Evolutionary conservation across 2,888 invertebrate species (phyloP).

Genomic region (Spodoptera exigua): DNA sequence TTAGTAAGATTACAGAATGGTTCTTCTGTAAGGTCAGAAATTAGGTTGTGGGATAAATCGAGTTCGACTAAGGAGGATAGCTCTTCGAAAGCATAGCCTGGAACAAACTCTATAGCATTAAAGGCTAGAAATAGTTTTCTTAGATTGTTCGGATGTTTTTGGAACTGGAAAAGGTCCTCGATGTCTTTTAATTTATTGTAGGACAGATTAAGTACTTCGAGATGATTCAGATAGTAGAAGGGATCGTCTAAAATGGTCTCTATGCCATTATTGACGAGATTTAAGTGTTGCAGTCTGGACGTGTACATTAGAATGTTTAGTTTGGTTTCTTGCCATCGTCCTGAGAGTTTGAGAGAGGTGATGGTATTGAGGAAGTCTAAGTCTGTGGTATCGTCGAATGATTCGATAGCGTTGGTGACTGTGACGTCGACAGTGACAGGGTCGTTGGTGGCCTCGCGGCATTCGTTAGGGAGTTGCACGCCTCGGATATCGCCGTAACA

Average conservation of each 20-base stretch:
- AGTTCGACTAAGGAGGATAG: conserved; percentile 73
- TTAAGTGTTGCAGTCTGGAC: conserved; percentile 66
- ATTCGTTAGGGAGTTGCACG: conserved; percentile 66
- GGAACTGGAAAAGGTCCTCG: conserved; percentile 72
- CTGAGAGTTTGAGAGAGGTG: conserved; percentile 70
- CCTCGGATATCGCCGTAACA: conserved; percentile 69
- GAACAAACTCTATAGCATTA: conserved; percentile 71
- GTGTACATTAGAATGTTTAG: conserved; percentile 73
- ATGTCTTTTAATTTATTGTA: conserved; percentile 71
- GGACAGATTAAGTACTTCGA: conserved; percentile 75
- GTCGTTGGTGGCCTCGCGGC: conserved; percentile 74
- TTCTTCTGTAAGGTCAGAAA: conserved; percentile 73
- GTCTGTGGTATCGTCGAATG: conserved; percentile 64
- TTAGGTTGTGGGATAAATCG: conserved; percentile 76
- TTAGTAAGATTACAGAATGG: conserved; percentile 77
- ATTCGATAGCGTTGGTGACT: conserved; percentile 68
- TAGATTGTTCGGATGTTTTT: conserved; percentile 70
- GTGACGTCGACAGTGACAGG: conserved; percentile 71
- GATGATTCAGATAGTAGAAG: conserved; percentile 67
- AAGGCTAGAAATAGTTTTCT: conserved; percentile 68
- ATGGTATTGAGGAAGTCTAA: conserved; percentile 67
- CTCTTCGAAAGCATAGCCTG: conserved; percentile 70
- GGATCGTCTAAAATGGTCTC: conserved; percentile 66
- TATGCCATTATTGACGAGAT: conserved; percentile 69
- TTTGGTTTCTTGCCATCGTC: conserved; percentile 66